Evolutionary conservation across 2,797 vertebrate species (phyloP), one percentile per base, ranked within the genome.

Genomic region (Tragelaphus eurycerus): DNA sequence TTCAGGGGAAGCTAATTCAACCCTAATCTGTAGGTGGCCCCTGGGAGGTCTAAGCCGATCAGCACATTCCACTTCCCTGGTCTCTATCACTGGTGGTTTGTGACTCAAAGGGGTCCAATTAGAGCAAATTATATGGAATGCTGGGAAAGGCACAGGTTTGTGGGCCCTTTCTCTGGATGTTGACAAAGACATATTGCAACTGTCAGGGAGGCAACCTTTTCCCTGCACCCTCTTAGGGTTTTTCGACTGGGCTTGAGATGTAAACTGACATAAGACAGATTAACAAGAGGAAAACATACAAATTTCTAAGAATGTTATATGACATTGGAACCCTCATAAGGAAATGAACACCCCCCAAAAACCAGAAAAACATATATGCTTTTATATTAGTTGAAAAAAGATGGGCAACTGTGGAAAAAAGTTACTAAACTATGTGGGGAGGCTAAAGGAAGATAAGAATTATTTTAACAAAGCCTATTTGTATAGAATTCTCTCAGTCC

Each of bases 361-460:
- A 85, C 54, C 17, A 46, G n/a, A 48, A 59, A 86, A 78, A 78
- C 43, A 23, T 6, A 59, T 16, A 10, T 59, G n/a, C n/a, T 86
- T 86, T 79, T 31, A 34, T 3, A 25, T 86, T 76, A 52, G 13
- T 62, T 60, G 38, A 27, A 38, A 46, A 60, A 60, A 62, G n/a
- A 78, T n/a, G 19, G 71, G 38, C 57, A 64, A 46, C 5, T 43
- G 38, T 43, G 38, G 38, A 5, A 43, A 52, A 86, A 87, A 93
- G 74, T 54, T 31, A 54, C 2, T 54, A n/a, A 86, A 79, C 55
- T 52, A 3, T 31, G 25, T 57, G 71, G 34, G 57, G 84, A 62
- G 46, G n/a, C 92, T 79, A 43, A 62, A 54, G 55, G 55, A 86
- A 78, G 71, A n/a, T 43, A 43, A 76, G 52, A 76, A 86, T 38